Percentiles rank a stretch among this genome's conserved stretches.
phyloP scores from a whole-genome alignment of 2,797 vertebrate species.

The Phylloscopus collybita region DNA sequence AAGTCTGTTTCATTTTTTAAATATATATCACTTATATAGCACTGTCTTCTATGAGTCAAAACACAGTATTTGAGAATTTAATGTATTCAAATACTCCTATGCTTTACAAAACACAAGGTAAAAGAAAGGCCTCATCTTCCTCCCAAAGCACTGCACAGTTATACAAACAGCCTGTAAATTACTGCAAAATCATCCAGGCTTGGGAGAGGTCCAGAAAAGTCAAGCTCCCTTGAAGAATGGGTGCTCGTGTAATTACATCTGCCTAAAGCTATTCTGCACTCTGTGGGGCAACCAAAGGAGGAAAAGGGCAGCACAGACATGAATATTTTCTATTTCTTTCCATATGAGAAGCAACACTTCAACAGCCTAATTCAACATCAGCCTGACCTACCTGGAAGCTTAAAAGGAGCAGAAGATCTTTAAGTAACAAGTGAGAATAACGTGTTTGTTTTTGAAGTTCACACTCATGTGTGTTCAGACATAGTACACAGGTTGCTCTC shows the following conservation, averaged over 20 bases:
- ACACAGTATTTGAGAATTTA: background rate
- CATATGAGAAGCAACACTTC: background rate
- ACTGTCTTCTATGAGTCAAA: background rate
- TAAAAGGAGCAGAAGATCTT: background rate
- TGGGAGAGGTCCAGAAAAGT: background rate
- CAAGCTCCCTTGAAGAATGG: background rate
- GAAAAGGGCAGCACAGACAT: background rate
- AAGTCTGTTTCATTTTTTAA: constrained; percentile 1
- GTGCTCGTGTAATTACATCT: background rate
- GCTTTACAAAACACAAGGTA: background rate
- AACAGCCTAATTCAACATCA: background rate
- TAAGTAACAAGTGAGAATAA: background rate
- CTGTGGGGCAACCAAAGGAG: background rate
- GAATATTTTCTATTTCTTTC: background rate
- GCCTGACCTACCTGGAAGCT: background rate
- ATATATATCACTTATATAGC: background rate
- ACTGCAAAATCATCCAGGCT: background rate
- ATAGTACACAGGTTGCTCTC: background rate
- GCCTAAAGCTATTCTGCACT: background rate
- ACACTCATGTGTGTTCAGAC: background rate
- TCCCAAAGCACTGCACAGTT: background rate
- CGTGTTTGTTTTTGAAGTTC: background rate
- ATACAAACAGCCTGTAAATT: background rate
- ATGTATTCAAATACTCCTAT: background rate
- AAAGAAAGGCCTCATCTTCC: background rate